Conservation (phyloP, 2,888 invertebrate genomes). For the Caenorhabditis drosophilae region DNA sequence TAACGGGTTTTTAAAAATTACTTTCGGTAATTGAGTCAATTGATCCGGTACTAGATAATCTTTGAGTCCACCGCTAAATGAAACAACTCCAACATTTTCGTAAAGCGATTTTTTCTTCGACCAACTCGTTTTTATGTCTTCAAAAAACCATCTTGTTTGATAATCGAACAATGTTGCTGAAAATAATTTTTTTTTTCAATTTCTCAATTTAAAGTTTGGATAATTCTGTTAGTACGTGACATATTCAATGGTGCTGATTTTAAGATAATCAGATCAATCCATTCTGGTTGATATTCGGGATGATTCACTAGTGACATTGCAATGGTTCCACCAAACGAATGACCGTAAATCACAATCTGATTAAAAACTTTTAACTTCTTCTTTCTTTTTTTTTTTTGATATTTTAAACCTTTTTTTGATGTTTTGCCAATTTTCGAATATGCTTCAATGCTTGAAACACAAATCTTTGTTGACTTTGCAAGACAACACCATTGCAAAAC, state of each 20-base stretch:
- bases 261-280: slow-evolving; percentile 33
- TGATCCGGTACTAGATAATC: slow-evolving; percentile 52
- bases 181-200: slow-evolving; percentile 4
- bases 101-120: background rate
- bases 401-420: slow-evolving; percentile 20
- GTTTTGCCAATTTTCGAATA: background rate
- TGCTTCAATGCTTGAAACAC: slow-evolving; percentile 76
- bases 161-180: slow-evolving; percentile 37
- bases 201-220: background rate
- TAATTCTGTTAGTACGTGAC: slow-evolving; percentile 36
- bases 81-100: slow-evolving; percentile 39
- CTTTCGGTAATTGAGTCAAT: background rate
- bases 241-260: slow-evolving; percentile 33
- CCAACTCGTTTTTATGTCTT: slow-evolving; percentile 12
- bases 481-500: slow-evolving; percentile 83
- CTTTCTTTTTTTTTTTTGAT: too few species aligned
- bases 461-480: slow-evolving; percentile 81
- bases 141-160: slow-evolving; percentile 6
- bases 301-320: slow-evolving; percentile 17
- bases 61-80: slow-evolving; percentile 56
- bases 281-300: slow-evolving; percentile 13
- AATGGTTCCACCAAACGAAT: slow-evolving; percentile 51
- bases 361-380: too few species aligned
- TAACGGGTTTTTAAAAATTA: background rate
- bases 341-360: slow-evolving; percentile 47